phyloP scores from a whole-genome alignment of 2,888 invertebrate genomes.

The Gordius sp. region DNA sequence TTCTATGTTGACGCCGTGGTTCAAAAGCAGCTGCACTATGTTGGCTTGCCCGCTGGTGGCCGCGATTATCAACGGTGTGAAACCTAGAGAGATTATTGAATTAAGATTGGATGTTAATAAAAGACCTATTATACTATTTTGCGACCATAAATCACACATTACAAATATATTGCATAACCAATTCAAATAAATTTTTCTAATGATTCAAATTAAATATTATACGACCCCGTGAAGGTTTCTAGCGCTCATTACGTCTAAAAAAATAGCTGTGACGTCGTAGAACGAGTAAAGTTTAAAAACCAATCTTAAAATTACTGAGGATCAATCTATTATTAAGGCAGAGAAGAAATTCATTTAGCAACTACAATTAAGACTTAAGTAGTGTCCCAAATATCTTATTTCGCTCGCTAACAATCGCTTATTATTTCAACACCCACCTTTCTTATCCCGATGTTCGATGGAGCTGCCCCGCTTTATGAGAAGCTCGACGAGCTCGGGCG shows the following conservation, averaged over 20 bases:
- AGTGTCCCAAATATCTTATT: background rate
- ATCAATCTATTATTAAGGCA: too few relatives aligned
- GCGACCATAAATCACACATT: background rate
- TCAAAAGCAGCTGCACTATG: slow-evolving; percentile 67
- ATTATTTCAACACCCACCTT: slow-evolving; percentile 31
- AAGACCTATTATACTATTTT: slow-evolving; percentile 10
- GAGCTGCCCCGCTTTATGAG: slow-evolving; percentile 68
- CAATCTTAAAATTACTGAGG: too few relatives aligned
- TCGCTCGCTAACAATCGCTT: background rate
- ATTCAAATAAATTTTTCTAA: too few relatives aligned
- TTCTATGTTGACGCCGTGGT: slow-evolving; percentile 81
- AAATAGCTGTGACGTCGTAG: too few relatives aligned
- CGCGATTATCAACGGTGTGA: slow-evolving; percentile 80
- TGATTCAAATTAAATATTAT: too few relatives aligned
- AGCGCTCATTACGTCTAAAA: too few relatives aligned
- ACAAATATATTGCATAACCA: background rate
- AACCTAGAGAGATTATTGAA: slow-evolving; percentile 35
- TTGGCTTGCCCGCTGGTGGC: slow-evolving; percentile 76
- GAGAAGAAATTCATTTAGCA: too few relatives aligned
- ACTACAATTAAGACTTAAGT: too few relatives aligned
- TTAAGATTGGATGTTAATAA: slow-evolving; percentile 7
- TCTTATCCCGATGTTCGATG: slow-evolving; percentile 92
- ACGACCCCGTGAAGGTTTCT: too few relatives aligned
- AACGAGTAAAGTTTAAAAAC: too few relatives aligned
- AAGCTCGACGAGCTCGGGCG: slow-evolving; percentile 55